phyloP scores from a whole-genome alignment of 2,113 vertebrate species.

The Chlorodrepanis virens region DNA sequence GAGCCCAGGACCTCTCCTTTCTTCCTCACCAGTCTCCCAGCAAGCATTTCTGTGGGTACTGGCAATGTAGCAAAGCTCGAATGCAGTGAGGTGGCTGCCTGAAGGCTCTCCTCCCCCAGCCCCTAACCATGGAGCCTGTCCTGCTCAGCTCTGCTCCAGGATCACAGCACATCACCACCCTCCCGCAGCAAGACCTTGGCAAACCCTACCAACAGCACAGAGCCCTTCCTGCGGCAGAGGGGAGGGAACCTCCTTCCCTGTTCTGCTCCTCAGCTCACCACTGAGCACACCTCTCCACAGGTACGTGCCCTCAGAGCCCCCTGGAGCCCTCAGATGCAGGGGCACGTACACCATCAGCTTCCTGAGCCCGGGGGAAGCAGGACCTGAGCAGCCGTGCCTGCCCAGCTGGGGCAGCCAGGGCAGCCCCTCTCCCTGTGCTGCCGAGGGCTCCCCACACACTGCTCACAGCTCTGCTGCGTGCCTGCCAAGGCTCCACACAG shows the following conservation, averaged over 20 bases:
- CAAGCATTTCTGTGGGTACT: background rate
- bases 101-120: background rate
- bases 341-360: background rate
- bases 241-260: background rate
- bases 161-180: background rate
- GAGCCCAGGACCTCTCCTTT: background rate
- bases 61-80: background rate
- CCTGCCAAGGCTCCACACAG: rapidly evolving
- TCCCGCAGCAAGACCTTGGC: background rate
- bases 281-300: background rate
- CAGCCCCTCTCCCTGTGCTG: background rate
- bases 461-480: rapidly evolving
- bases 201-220: background rate
- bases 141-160: background rate
- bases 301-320: background rate
- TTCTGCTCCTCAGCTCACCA: background rate
- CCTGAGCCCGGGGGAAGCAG: rapidly evolving
- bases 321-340: background rate
- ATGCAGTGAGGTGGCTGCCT: background rate
- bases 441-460: background rate
- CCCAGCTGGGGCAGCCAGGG: background rate
- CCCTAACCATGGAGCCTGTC: background rate
- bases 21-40: background rate
- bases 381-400: background rate
- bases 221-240: background rate